A percentile compares a stretch with the other conserved stretches of the same genome.
Conservation (phyloP, 2,113 vertebrate species). For the Eulacestoma nigropectus region DNA sequence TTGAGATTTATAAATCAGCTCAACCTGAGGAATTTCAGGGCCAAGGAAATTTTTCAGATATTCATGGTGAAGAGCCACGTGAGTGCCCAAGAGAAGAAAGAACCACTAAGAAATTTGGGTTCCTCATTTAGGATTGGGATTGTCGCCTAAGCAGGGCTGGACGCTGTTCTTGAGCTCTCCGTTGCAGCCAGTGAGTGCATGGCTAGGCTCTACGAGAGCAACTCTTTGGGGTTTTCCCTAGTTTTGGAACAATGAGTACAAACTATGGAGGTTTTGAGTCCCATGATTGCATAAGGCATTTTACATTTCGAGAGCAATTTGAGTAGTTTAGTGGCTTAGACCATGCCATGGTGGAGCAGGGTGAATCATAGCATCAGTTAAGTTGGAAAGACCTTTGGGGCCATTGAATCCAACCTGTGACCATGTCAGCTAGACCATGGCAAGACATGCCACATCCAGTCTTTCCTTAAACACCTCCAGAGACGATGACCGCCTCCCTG, state of each 20-base stretch:
- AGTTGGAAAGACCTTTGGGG: neutral
- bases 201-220: fast-evolving
- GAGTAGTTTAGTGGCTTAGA: neutral
- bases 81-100: neutral
- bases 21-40: neutral
- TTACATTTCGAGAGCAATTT: neutral
- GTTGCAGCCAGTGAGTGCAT: neutral
- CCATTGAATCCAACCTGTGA: neutral
- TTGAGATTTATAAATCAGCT: neutral
- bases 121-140: neutral
- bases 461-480: neutral
- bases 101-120: neutral
- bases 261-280: neutral
- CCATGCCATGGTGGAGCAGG: neutral
- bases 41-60: neutral
- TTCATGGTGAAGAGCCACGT: fast-evolving
- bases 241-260: neutral
- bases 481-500: neutral
- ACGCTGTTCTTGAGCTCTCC: fast-evolving
- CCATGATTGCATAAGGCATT: fast-evolving
- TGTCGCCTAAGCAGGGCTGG: neutral
- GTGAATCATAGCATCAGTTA: neutral
- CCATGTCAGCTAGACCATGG: neutral
- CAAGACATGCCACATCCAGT: neutral
- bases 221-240: neutral